phyloP scores from a whole-genome alignment of 2,888 invertebrate species.

The Helobdella robusta region DNA sequence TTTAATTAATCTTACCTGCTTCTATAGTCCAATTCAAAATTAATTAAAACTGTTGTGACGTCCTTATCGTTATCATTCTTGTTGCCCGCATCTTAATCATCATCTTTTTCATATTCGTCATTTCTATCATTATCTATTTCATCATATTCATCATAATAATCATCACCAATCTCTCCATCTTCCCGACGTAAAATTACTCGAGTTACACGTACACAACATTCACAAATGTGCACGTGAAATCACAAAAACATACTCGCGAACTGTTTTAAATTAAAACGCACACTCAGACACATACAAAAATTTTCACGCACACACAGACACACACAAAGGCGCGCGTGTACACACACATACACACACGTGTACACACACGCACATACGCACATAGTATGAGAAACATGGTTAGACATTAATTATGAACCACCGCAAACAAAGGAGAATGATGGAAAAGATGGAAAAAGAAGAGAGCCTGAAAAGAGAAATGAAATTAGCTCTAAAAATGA shows the following conservation, averaged over 20 bases:
- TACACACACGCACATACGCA: slow-evolving; percentile 3
- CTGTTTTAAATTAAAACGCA: background rate
- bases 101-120: background rate
- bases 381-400: too few species aligned
- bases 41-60: background rate
- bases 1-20: too few species aligned
- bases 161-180: background rate
- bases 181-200: background rate
- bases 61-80: background rate
- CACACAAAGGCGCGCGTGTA: background rate
- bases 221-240: background rate
- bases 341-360: slow-evolving; percentile 3
- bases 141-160: background rate
- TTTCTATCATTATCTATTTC: background rate
- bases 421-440: too few species aligned
- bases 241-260: background rate
- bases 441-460: too few species aligned
- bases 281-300: background rate
- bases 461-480: too few species aligned
- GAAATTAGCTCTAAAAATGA: too few species aligned
- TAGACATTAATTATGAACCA: too few species aligned
- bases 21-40: too few species aligned
- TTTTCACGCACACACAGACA: background rate
- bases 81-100: background rate
- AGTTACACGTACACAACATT: background rate